Evolutionary conservation across 2,113 vertebrate species (phyloP).

Genomic region (Orycteropus afer): DNA sequence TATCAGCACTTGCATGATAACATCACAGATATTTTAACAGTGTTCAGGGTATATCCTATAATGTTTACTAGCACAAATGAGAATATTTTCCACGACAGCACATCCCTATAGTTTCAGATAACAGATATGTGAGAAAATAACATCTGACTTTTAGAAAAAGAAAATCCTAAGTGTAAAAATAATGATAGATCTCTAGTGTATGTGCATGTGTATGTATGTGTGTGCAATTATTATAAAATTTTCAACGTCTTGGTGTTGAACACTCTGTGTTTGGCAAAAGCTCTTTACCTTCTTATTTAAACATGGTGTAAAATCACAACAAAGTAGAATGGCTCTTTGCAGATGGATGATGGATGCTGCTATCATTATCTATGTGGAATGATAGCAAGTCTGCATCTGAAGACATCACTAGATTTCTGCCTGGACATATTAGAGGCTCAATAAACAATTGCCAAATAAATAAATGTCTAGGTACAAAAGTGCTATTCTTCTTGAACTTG

Average conservation of each 20-base stretch:
- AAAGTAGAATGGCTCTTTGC: background rate
- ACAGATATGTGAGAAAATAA: background rate
- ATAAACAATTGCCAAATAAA: background rate
- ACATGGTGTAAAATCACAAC: background rate
- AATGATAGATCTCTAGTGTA: background rate
- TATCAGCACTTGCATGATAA: background rate
- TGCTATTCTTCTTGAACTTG: background rate
- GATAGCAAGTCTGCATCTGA: background rate
- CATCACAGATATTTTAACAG: background rate
- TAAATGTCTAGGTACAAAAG: background rate
- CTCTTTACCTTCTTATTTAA: background rate
- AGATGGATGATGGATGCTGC: background rate
- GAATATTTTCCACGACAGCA: background rate
- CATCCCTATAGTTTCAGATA: background rate
- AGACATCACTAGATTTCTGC: background rate
- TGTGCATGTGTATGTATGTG: accelerated
- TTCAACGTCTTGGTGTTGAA: background rate
- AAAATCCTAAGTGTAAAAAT: background rate
- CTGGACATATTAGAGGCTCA: background rate
- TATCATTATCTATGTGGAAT: background rate
- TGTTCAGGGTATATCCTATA: background rate
- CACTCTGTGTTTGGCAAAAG: background rate
- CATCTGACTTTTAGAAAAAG: background rate
- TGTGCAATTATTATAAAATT: background rate
- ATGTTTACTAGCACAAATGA: background rate